These are phyloP conservation scores for Petrolisthes manimaculis DNA, from an alignment of 2,888 invertebrate genomes.

Conservation along the genomic window DNA sequence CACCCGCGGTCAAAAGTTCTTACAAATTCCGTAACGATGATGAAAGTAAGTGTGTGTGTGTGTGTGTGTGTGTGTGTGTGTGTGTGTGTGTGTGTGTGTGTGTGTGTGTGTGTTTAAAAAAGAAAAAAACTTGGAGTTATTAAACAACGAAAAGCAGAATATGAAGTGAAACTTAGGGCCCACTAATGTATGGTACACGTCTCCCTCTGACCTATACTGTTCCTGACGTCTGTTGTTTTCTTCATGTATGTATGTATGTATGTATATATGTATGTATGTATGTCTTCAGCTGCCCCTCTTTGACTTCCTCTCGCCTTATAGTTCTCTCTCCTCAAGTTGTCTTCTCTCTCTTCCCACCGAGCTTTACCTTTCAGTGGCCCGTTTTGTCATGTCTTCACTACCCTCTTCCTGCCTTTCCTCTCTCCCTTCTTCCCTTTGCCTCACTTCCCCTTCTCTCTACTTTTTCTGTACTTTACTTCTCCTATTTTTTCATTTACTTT, in stretches of 20 bases:
- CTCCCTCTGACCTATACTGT: background rate
- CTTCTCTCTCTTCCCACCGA: background rate
- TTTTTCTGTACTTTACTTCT: background rate
- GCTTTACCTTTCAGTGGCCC: background rate
- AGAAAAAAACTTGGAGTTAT: too few relatives aligned
- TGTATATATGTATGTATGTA: too few relatives aligned
- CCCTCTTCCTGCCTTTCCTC: background rate
- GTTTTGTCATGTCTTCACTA: background rate
- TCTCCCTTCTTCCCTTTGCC: background rate
- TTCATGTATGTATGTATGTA: background rate
- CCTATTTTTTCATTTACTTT: background rate
- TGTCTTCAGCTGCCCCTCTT: background rate
- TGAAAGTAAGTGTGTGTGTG: too few relatives aligned
- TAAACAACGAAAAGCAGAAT: too few relatives aligned
- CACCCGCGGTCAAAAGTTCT: too few relatives aligned
- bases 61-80: too few relatives aligned
- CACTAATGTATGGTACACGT: too few relatives aligned
- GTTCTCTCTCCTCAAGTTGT: background rate
- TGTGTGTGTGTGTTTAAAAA: too few relatives aligned
- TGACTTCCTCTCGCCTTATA: background rate
- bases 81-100: too few relatives aligned
- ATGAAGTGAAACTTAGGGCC: too few relatives aligned
- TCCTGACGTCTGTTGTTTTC: background rate
- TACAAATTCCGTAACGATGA: too few relatives aligned
- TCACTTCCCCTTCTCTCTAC: background rate